Conservation (phyloP, 2,888 invertebrate genomes). For the Pedicia rivosa region DNA sequence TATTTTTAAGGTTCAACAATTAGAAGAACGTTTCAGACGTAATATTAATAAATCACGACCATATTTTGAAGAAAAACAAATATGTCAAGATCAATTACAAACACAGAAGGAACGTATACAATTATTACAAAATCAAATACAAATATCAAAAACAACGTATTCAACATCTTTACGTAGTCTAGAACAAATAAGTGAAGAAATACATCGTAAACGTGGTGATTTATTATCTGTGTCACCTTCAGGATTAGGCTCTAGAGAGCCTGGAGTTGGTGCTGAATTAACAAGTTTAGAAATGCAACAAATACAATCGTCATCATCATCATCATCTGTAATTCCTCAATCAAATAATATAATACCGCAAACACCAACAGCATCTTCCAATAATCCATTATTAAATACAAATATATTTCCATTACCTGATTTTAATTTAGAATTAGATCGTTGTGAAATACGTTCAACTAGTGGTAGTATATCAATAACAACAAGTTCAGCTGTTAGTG, state of each 20-base stretch:
- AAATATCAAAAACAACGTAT: conserved; percentile 58
- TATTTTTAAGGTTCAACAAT: conserved; percentile 42
- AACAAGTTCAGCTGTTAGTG: conserved; percentile 33
- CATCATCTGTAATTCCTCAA: conserved; percentile 1
- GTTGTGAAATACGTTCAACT: conserved; percentile 37
- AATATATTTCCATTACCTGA: conserved; percentile 29
- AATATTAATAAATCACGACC: conserved; percentile 74
- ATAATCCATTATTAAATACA: conserved; percentile 1
- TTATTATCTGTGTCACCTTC: conserved; percentile 20
- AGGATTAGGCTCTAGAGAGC: conserved; percentile 36
- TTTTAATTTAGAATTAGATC: conserved; percentile 39
- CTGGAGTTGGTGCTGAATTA: conserved; percentile 61
- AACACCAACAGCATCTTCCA: neutral
- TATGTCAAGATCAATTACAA: conserved; percentile 70
- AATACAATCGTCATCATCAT: conserved; percentile 1
- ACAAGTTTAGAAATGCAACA: conserved; percentile 21
- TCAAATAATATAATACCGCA: conserved; percentile 9
- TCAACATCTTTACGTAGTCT: conserved; percentile 65
- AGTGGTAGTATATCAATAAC: conserved; percentile 37
- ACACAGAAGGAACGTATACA: conserved; percentile 75
- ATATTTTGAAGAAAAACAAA: conserved; percentile 81
- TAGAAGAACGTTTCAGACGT: conserved; percentile 68
- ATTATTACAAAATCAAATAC: conserved; percentile 60
- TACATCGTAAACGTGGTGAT: conserved; percentile 40
- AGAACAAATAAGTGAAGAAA: conserved; percentile 85